These are phyloP conservation scores for Selenia dentaria DNA, from an alignment of 2,888 invertebrate genomes.

Conservation along the genomic window DNA sequence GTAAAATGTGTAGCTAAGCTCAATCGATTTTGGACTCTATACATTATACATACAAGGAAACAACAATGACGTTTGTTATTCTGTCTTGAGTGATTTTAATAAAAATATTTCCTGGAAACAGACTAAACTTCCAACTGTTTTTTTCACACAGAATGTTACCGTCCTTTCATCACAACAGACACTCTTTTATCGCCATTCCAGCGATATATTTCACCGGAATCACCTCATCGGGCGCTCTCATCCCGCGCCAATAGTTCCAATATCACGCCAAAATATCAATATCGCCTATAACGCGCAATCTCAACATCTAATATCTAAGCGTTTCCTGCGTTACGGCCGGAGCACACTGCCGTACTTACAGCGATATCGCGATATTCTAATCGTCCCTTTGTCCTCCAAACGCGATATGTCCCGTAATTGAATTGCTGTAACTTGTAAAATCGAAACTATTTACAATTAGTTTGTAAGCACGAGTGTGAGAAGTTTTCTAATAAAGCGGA, in stretches of 20 bases:
- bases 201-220: conserved; percentile 1
- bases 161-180: background rate
- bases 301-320: conserved; percentile 5
- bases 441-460: conserved; percentile 24
- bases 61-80: no score
- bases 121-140: no score
- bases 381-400: conserved; percentile 13
- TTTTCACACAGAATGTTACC: background rate
- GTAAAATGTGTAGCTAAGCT: no score
- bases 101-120: no score
- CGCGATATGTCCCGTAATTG: conserved; percentile 9
- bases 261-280: conserved; percentile 10
- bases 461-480: conserved; percentile 8
- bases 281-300: conserved; percentile 5
- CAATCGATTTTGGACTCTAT: no score
- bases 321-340: background rate
- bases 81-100: no score
- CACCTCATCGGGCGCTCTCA: background rate
- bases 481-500: conserved; percentile 13
- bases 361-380: conserved; percentile 12
- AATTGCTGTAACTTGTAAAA: conserved; percentile 15
- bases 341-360: background rate
- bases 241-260: conserved; percentile 7
- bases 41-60: no score
- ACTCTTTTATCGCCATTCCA: background rate